Evolutionary conservation across 2,113 vertebrate genomes (phyloP).

Genomic region (Anhinga anhinga): DNA sequence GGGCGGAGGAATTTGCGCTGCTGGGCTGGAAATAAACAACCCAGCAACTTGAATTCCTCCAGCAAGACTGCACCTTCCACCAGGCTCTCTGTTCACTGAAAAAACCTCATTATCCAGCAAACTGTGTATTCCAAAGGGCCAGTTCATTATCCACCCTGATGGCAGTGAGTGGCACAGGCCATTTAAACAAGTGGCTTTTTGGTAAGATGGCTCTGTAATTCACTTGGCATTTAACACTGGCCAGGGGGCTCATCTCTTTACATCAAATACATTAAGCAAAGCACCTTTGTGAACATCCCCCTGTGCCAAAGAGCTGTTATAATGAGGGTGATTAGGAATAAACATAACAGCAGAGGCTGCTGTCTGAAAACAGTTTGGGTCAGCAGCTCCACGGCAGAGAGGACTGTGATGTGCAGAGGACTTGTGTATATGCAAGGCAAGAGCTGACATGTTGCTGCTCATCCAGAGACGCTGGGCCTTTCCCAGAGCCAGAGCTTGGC

Average conservation of each 20-base stretch:
- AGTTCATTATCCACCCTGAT: not conserved
- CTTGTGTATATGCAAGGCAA: not conserved
- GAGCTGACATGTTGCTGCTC: not conserved
- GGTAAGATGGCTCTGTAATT: not conserved
- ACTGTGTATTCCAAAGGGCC: not conserved
- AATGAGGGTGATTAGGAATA: not conserved
- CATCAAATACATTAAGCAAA: not conserved
- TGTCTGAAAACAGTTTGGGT: not conserved
- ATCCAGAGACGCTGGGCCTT: not conserved
- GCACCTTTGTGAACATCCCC: not conserved
- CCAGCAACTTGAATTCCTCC: not conserved
- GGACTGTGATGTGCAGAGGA: not conserved
- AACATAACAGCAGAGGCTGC: not conserved
- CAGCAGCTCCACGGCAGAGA: rapidly evolving
- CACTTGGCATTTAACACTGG: conserved; percentile 5
- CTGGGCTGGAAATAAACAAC: not conserved
- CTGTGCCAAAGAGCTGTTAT: not conserved
- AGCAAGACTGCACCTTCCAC: not conserved
- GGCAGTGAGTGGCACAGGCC: not conserved
- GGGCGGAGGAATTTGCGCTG: not conserved
- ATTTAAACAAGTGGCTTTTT: conserved; percentile 6
- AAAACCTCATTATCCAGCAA: not conserved
- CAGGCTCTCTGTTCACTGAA: not conserved
- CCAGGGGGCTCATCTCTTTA: not conserved
- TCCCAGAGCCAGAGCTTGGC: not conserved